A percentile compares a stretch with the other conserved stretches of the same genome.
phyloP scores from a whole-genome alignment of 2,113 vertebrate species.

The Urocitellus parryii region DNA sequence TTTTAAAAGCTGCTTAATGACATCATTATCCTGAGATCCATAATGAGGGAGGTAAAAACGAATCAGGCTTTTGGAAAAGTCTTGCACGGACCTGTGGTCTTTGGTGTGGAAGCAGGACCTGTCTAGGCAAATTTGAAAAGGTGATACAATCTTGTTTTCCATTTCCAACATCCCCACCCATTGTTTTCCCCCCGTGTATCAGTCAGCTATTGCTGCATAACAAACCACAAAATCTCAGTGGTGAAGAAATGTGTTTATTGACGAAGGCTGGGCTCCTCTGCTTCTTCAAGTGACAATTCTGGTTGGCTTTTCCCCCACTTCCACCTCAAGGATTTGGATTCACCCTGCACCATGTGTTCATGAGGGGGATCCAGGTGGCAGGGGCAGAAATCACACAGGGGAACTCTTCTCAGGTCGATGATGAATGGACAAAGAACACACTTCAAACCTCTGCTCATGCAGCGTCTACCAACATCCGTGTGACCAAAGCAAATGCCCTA shows the following conservation, averaged over 20 bases:
- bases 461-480: no score
- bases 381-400: background rate
- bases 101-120: background rate
- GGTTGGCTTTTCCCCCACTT: background rate
- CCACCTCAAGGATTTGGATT: background rate
- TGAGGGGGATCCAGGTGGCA: background rate
- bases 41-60: background rate
- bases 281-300: background rate
- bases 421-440: background rate
- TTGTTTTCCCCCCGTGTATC: background rate
- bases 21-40: conserved; percentile 20
- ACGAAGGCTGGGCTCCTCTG: background rate
- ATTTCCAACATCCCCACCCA: background rate
- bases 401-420: background rate
- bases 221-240: background rate
- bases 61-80: background rate
- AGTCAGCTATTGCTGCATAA: background rate
- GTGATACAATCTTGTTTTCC: no score
- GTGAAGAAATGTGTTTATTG: background rate
- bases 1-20: conserved; percentile 37
- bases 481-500: no score
- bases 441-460: background rate
- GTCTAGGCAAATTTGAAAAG: background rate
- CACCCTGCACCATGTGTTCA: no score
- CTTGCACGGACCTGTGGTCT: background rate